phyloP scores from a whole-genome alignment of 2,113 vertebrate species.

The Pithys albifrons region DNA sequence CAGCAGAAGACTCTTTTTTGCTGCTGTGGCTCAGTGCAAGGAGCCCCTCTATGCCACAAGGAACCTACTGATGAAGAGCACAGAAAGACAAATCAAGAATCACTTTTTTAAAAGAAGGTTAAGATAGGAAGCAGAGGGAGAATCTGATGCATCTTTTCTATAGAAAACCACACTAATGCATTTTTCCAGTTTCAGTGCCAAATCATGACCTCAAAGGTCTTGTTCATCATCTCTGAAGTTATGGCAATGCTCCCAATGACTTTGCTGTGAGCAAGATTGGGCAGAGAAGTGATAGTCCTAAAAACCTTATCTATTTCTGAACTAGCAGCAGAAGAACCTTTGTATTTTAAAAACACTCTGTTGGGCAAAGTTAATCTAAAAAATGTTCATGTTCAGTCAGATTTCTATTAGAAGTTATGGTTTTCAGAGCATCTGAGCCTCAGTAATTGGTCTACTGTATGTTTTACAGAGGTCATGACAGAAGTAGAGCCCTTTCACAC shows the following conservation, averaged over 20 bases:
- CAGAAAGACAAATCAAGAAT: background rate
- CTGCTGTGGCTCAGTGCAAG: background rate
- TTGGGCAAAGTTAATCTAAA: background rate
- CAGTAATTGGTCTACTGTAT: background rate
- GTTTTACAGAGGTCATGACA: background rate
- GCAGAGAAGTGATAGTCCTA: background rate
- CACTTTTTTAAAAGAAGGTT: background rate
- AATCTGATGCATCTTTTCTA: background rate
- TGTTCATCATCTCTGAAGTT: background rate
- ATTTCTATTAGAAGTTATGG: background rate
- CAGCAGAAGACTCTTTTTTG: background rate
- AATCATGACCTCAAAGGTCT: background rate
- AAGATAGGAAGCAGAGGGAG: background rate
- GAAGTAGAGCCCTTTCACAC: background rate
- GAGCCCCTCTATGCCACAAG: background rate
- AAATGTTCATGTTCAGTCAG: background rate
- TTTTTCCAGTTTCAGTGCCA: slow-evolving; percentile 32
- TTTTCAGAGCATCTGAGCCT: background rate
- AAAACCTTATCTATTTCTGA: background rate
- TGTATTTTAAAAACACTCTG: background rate
- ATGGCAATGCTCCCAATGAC: background rate
- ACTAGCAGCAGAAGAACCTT: background rate
- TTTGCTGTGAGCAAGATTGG: background rate
- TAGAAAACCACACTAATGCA: background rate
- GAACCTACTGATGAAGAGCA: background rate